Conservation (phyloP, 2,113 vertebrate genomes). For the Thymallus thymallus region DNA sequence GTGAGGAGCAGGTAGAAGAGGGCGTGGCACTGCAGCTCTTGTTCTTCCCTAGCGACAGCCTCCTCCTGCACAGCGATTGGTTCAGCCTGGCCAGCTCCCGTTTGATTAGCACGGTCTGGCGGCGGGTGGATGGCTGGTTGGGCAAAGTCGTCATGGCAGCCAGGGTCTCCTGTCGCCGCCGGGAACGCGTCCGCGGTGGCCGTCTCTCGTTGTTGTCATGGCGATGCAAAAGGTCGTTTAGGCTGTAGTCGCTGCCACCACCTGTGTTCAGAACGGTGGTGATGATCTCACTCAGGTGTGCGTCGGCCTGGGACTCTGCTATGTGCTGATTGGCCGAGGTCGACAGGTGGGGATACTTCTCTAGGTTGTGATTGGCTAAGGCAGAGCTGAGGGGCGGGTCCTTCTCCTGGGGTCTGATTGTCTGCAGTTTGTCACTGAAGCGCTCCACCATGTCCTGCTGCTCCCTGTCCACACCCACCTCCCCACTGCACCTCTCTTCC, state of each 20-base stretch:
- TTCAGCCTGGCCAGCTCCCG: conserved; percentile 84
- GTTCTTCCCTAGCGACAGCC: conserved; percentile 67
- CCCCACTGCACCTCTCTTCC: conserved; percentile 46
- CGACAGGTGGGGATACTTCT: conserved; percentile 65
- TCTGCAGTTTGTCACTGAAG: conserved; percentile 89
- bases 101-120: conserved; percentile 85
- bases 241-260: conserved; percentile 84
- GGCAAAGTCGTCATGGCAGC: conserved; percentile 77
- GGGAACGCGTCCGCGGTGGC: conserved; percentile 85
- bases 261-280: conserved; percentile 83
- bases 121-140: conserved; percentile 77
- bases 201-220: conserved; percentile 82
- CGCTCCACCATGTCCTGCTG: conserved; percentile 84
- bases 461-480: conserved; percentile 63
- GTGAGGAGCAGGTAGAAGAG: conserved; percentile 35
- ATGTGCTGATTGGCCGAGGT: conserved; percentile 67
- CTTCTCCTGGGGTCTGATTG: conserved; percentile 81
- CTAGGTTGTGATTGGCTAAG: conserved; percentile 49
- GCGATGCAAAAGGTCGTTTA: conserved; percentile 85
- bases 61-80: conserved; percentile 73
- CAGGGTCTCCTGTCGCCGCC: conserved; percentile 83
- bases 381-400: conserved; percentile 60
- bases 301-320: conserved; percentile 70
- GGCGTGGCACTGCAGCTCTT: conserved; percentile 49
- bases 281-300: conserved; percentile 87